phyloP scores from a whole-genome alignment of 2,113 vertebrate species.

The Danio rerio region DNA sequence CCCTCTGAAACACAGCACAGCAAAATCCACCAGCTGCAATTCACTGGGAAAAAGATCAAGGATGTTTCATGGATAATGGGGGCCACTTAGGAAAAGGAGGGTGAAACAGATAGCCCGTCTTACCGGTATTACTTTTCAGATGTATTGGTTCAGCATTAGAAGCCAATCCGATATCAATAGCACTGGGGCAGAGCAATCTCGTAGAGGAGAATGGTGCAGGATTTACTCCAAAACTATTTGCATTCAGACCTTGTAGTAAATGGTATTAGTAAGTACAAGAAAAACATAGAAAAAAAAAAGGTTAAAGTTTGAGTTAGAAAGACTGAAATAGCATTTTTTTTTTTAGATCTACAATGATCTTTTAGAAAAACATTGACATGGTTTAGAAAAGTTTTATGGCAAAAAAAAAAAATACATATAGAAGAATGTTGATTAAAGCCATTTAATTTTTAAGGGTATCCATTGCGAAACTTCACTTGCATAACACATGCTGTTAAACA shows the following conservation, averaged over 20 bases:
- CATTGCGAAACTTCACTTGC: too few species aligned
- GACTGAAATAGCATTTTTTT: background rate
- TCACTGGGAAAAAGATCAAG: constrained; percentile 76
- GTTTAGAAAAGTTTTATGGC: background rate
- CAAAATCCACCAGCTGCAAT: constrained; percentile 72
- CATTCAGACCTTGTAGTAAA: too few species aligned
- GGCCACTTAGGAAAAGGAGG: constrained; percentile 54
- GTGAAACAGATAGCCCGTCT: constrained; percentile 63
- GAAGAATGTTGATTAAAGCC: too few species aligned
- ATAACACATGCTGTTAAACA: too few species aligned
- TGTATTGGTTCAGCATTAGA: constrained; percentile 64
- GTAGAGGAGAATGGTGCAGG: background rate
- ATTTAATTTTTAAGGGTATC: too few species aligned
- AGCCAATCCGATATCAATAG: constrained; percentile 30
- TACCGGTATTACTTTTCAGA: constrained; percentile 72
- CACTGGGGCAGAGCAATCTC: background rate
- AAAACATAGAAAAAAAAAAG: background rate
- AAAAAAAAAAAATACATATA: background rate
- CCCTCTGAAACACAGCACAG: constrained; percentile 69
- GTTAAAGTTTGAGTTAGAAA: background rate
- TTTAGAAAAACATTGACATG: background rate
- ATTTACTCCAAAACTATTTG: background rate
- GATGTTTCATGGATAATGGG: constrained; percentile 69
- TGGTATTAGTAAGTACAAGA: too few species aligned
- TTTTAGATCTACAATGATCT: too few species aligned